phyloP scores from a whole-genome alignment of 2,888 invertebrate genomes.

The Andrena fulva region DNA sequence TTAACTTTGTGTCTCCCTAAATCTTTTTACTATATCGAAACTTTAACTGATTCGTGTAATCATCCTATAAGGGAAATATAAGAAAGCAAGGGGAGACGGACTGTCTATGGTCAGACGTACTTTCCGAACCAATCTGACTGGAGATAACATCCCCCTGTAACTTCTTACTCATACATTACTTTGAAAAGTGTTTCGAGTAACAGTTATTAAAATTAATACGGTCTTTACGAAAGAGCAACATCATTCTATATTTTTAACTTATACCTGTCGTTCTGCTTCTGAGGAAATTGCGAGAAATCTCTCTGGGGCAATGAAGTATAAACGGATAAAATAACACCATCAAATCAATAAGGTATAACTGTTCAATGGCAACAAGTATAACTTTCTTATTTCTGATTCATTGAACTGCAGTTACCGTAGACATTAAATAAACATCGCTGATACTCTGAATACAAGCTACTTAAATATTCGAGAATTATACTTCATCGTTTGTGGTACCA shows the following conservation, averaged over 20 bases:
- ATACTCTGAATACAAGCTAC: neutral
- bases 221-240: too few relatives aligned
- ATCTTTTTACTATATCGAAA: neutral
- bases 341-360: too few relatives aligned
- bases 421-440: neutral
- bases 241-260: too few relatives aligned
- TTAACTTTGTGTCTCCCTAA: too few relatives aligned
- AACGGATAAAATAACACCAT: too few relatives aligned
- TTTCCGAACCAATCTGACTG: neutral
- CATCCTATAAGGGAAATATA: neutral
- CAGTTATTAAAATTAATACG: too few relatives aligned
- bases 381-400: neutral
- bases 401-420: neutral
- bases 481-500: neutral
- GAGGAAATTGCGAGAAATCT: too few relatives aligned
- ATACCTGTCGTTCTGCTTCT: too few relatives aligned
- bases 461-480: neutral
- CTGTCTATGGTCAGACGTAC: neutral
- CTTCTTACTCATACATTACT: too few relatives aligned
- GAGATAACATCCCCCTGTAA: too few relatives aligned
- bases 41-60: neutral
- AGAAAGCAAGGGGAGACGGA: neutral
- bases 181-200: too few relatives aligned
- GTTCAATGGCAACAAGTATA: neutral
- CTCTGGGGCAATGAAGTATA: too few relatives aligned